Evolutionary conservation across 2,113 vertebrate genomes (phyloP).

Genomic region (pig (Sus scrofa)): T2T-Sscrofa CM000824.6:227295001-227295500

Average conservation of each 20-base stretch:
- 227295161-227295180: neutral
- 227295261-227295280: accelerated
- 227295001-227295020: too few relatives aligned
- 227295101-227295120: too few relatives aligned
- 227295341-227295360: neutral
- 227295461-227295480: accelerated
- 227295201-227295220: neutral
- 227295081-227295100: too few relatives aligned
- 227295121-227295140: too few relatives aligned
- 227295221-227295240: accelerated
- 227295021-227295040: too few relatives aligned
- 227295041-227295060: too few relatives aligned
- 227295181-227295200: neutral
- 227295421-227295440: accelerated
- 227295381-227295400: neutral
- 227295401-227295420: too few relatives aligned
- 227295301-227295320: too few relatives aligned
- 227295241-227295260: neutral
- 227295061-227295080: too few relatives aligned
- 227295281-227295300: accelerated
- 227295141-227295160: neutral
- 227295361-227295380: neutral
- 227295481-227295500: neutral
- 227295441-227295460: neutral
- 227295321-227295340: accelerated